Percentiles rank a stretch among this genome's conserved stretches.
These are phyloP conservation scores for Molossus molossus DNA, from an alignment of 2,797 vertebrate species.

Conservation along the genomic window DNA sequence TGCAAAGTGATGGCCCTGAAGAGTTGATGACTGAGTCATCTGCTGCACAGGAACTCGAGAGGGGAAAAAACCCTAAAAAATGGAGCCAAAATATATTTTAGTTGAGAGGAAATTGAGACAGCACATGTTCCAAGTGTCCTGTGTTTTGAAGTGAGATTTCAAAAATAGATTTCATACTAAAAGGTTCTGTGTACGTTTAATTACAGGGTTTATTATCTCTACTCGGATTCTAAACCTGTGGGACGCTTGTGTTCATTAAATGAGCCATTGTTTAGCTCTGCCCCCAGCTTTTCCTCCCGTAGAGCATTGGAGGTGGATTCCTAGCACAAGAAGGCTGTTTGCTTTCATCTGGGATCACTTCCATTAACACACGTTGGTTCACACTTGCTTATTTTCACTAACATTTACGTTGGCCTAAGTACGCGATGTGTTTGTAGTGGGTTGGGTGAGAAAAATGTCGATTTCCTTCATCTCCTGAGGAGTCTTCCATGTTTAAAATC, in stretches of 20 bases:
- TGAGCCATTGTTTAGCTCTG: constrained; percentile 81
- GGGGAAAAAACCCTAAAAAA: constrained; percentile 90
- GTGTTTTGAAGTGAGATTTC: constrained; percentile 91
- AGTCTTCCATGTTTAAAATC: constrained; percentile 33
- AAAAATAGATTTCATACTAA: constrained; percentile 89
- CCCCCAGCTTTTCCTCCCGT: not conserved
- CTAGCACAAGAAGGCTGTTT: constrained; percentile 75
- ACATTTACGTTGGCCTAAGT: constrained; percentile 84
- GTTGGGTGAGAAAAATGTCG: constrained; percentile 83
- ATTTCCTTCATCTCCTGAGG: constrained; percentile 84
- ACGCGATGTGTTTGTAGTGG: constrained; percentile 75
- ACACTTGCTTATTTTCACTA: constrained; percentile 86
- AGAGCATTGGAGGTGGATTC: constrained; percentile 76
- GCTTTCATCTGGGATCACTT: constrained; percentile 81
- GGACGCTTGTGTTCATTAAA: constrained; percentile 85
- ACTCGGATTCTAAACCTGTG: constrained; percentile 87
- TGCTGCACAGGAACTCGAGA: constrained; percentile 93
- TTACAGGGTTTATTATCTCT: constrained; percentile 86
- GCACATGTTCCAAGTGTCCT: constrained; percentile 91
- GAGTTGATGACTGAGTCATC: constrained; percentile 94
- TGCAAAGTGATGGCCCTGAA: constrained; percentile 93
- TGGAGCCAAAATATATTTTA: constrained; percentile 92
- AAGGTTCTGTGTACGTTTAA: constrained; percentile 88
- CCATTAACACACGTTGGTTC: constrained; percentile 77
- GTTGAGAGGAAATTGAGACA: constrained; percentile 92